Base-by-base conservation (phyloP, 2,113 vertebrate species). In the Mesitornis unicolor region DNA sequence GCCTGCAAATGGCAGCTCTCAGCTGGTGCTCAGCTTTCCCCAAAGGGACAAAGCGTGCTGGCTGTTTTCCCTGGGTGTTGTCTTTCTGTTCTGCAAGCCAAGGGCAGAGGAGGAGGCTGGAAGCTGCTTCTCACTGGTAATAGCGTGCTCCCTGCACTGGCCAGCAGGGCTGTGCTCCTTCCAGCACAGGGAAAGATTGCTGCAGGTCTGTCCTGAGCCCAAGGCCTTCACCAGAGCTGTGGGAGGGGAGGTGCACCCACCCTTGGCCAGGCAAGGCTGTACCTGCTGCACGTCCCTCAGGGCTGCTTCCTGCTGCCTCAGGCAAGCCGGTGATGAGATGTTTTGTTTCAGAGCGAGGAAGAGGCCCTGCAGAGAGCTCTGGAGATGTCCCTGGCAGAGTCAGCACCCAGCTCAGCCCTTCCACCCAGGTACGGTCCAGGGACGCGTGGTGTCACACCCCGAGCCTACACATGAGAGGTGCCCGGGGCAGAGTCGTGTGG, bases 351-450 rank as follows among this genome's bases (percentile, higher is more conserved):
- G 99, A 99, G 98, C 0, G 99, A 99, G 86, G 99, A 99, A 78
- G 99, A 99, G 96, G 99, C 99, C 31, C 98, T 99, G 91, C 99
- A 99, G 89, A 98, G 98, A 90, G 99, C 99, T 60, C 98, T 99
- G 96, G 99, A 99, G 97, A 98, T 99, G 98, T 99, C 99, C 24
- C 94, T 99, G 97, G 98, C 99, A 63, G 99, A 99, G 87, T 98
- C 98, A 1, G 96, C 96, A 25, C 63, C 5, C 77, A 79, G 96
- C 16, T 97, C 97, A 28, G 98, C 93, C 19, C 97, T 97, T 35
- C 43, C 96, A 25, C 97, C 97, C 59, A 99, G 98, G 99, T 99
- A 97, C 1, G 3, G 21, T 25, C 36, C 3, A 0, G 78, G 74
- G 76, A 50, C 60, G 63, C 0, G 7, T 74, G 82, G 28, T 51